Evolutionary conservation across 2,113 vertebrate species (phyloP).

Genomic region (Prolemur simus): DNA sequence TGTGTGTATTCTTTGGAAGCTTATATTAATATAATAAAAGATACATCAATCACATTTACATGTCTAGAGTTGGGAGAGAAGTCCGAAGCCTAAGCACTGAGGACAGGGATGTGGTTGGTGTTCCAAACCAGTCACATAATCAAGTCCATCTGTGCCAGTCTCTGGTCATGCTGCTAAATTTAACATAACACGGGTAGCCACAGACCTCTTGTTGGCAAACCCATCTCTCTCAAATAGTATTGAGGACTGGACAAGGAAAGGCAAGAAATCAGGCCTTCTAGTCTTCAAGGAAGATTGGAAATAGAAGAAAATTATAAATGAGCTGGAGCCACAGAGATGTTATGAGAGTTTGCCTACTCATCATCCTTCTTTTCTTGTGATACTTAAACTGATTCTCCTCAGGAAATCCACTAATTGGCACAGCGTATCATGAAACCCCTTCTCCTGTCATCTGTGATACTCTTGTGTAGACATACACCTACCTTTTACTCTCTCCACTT

Average conservation of each 20-base stretch:
- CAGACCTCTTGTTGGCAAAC: background rate
- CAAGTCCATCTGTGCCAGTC: background rate
- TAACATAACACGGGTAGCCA: background rate
- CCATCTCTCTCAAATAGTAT: background rate
- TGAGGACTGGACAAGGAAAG: background rate
- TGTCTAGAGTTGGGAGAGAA: background rate
- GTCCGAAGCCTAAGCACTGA: background rate
- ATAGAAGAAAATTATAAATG: slow-evolving; percentile 9
- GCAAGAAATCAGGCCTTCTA: background rate
- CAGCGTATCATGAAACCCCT: background rate
- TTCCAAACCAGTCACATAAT: background rate
- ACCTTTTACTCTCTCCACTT: slow-evolving; percentile 46
- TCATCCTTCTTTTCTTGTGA: background rate
- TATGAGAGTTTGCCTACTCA: background rate
- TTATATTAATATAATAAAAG: background rate
- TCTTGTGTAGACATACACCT: slow-evolving; percentile 6
- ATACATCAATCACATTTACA: background rate
- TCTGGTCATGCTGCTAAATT: background rate
- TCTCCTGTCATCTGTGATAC: background rate
- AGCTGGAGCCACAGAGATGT: fast-evolving
- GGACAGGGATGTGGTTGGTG: background rate
- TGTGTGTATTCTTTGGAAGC: background rate
- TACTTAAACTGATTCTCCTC: background rate
- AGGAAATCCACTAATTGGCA: background rate
- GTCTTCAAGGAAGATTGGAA: background rate